Evolutionary conservation across 2,797 vertebrate genomes (phyloP), one percentile per base, ranked within the genome.

Genomic region (Hydrocynus forskahlii): DNA sequence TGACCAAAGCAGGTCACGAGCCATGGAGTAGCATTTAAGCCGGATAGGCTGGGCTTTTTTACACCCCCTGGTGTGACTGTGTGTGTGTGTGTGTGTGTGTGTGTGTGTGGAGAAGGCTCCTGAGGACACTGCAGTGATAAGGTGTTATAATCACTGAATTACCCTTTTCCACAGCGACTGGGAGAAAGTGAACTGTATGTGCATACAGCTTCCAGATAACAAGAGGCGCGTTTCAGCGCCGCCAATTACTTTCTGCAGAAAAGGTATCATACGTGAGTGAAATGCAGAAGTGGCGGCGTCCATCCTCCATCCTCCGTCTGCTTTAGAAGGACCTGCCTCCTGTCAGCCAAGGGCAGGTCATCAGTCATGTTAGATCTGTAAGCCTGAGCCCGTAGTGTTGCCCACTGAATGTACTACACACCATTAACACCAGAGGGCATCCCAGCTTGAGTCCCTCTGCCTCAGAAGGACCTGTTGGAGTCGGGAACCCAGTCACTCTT

Each of bases 61-160:
- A n/a, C n/a, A n/a, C n/a, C n/a, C 25, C 13, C n/a, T 14, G 23
- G 21, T 25, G 82, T 67, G 68, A n/a, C n/a, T n/a, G n/a, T n/a
- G n/a, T n/a, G n/a, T n/a, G n/a, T n/a, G n/a, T n/a, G n/a, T n/a
- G n/a, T n/a, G 70, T 75, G 66, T n/a, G n/a, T n/a, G n/a, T 54
- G 55, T 69, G 69, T 72, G 67, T 43, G 23, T 59, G 69, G 35
- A 70, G 76, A 75, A 67, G 63, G 40, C 81, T 82, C 77, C 64
- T n/a, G 21, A 52, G 83, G 75, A 40, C 73, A 48, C 45, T 59
- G 23, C 43, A 73, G 67, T 40, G 40, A 83, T 29, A 35, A 72
- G 74, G 73, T 69, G 64, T 85, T 85, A 76, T 68, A 59, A 76
- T 73, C 66, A 66, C 80, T 73, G 55, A 69, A 70, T 67, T 79